Base-by-base conservation (phyloP, 2,113 vertebrate genomes). In the Muntiacus reevesi region DNA sequence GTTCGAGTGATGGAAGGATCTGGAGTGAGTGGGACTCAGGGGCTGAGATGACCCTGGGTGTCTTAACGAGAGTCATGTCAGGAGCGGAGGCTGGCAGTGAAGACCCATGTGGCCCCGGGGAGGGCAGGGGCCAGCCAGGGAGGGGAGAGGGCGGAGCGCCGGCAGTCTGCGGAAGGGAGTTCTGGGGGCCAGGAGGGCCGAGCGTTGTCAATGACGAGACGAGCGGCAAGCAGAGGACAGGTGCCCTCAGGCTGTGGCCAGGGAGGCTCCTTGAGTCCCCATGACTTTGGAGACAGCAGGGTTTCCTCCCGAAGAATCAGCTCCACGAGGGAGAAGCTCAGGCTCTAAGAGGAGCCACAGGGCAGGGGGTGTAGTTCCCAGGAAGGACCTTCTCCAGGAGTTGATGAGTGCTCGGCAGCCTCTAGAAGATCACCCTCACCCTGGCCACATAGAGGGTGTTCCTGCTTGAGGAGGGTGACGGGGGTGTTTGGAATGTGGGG, bases 181-280 rank as follows among this genome's bases (percentile, higher is more conserved):
- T 3, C 2, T 6, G 0, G 15, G 33, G 33, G 8, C 40, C 33
- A 33, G n/a, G 27, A 43, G 67, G 52, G 28, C 12, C 0, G 2
- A 13, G 15, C 9, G 0, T 17, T 27, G 27, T 21, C 28, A 3
- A 40, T 45, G 33, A 36, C 33, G 59, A 40, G 67, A 40, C 21
- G 7, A 19, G 27, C 50, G 9, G 55, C 25, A 30, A 7, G 21
- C 15, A 45, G 79, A 55, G 71, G 40, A 54, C 4, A 1, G 8
- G 57, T 17, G 4, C 55, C 91, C 36, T 14, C 55, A 83, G 67
- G 15, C 59, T 1, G 0, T 17, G 23, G 40, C 50, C 0, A 2
- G 3, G 60, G 33, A 82, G 87, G 74, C 74, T 43, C 13, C 30
- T 0, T 14, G 40, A 47, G 55, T 50, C 25, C 0, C 17, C 0